A percentile compares a stretch with the other conserved stretches of the same genome.
phyloP scores from a whole-genome alignment of 2,797 vertebrate species.

The Microctenopoma lineatum region DNA sequence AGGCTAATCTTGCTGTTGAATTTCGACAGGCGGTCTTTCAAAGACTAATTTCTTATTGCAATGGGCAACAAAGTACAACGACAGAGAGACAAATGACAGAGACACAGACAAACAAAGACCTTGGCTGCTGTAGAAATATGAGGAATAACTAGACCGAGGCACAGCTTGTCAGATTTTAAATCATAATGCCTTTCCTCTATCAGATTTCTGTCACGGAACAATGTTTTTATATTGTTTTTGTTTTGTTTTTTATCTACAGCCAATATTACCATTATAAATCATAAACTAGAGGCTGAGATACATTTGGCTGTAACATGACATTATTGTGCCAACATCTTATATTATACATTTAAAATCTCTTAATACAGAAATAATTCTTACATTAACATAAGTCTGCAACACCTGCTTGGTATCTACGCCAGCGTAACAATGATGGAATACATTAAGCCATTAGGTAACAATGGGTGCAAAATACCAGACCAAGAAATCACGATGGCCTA shows the following conservation, averaged over 20 bases:
- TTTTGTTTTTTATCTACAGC: neutral
- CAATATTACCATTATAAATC: conserved; percentile 7
- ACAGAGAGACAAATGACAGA: conserved; percentile 24
- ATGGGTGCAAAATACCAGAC: conserved; percentile 14
- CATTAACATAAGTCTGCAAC: conserved; percentile 32
- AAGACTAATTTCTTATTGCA: conserved; percentile 23
- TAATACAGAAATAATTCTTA: conserved; percentile 17
- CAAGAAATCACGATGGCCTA: neutral
- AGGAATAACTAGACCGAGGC: neutral
- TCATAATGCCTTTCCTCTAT: neutral
- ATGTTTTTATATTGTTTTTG: conserved; percentile 12
- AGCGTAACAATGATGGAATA: conserved; percentile 5
- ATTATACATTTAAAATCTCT: conserved; percentile 11
- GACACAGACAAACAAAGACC: conserved; percentile 47
- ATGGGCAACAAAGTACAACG: conserved; percentile 25
- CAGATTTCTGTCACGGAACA: conserved; percentile 22
- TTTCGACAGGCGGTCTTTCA: conserved; percentile 42
- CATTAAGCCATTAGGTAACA: neutral
- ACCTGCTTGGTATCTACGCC: conserved; percentile 15
- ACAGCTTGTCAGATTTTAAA: conserved; percentile 20
- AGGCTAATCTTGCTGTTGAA: conserved; percentile 35
- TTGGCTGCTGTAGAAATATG: conserved; percentile 42
- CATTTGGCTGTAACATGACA: conserved; percentile 1
- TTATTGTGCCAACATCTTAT: conserved; percentile 11
- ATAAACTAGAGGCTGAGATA: neutral